A percentile compares a stretch with the other conserved stretches of the same genome.
Evolutionary conservation across 2,888 invertebrate genomes (phyloP).

Genomic region (Polymixis flavicincta): DNA sequence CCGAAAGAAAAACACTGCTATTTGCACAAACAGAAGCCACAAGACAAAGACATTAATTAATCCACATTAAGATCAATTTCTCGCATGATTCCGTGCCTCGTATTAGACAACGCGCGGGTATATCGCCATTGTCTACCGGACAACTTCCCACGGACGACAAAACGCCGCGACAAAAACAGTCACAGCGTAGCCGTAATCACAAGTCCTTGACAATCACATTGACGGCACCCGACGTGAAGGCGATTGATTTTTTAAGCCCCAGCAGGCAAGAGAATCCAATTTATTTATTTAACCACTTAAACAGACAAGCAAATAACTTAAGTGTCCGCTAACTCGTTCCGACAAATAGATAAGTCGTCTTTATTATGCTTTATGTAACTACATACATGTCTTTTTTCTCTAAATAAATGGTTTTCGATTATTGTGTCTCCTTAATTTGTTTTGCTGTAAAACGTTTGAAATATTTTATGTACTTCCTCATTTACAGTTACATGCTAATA

Average conservation of each 20-base stretch:
- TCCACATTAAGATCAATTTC: slow-evolving; percentile 62
- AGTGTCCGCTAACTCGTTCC: slow-evolving; percentile 28
- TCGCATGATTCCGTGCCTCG: slow-evolving; percentile 56
- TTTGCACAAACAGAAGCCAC: neutral
- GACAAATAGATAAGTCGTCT: slow-evolving; percentile 18
- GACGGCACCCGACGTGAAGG: slow-evolving; percentile 65
- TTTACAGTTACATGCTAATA: neutral
- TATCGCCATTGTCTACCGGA: slow-evolving; percentile 66
- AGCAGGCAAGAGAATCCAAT: slow-evolving; percentile 62
- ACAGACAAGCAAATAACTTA: slow-evolving; percentile 59
- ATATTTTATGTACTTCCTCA: slow-evolving; percentile 6
- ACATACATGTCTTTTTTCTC: slow-evolving; percentile 14
- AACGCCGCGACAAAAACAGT: slow-evolving; percentile 68
- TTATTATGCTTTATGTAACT: slow-evolving; percentile 30
- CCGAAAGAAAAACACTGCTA: neutral
- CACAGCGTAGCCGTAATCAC: slow-evolving; percentile 62
- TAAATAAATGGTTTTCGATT: slow-evolving; percentile 18
- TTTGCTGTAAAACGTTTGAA: slow-evolving; percentile 9
- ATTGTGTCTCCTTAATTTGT: neutral
- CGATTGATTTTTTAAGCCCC: slow-evolving; percentile 62
- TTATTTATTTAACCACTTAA: slow-evolving; percentile 65
- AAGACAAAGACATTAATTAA: slow-evolving; percentile 36
- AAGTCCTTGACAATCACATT: slow-evolving; percentile 75
- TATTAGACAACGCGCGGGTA: slow-evolving; percentile 61
- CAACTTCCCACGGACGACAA: slow-evolving; percentile 70